A percentile compares a stretch with the other conserved stretches of the same genome.
These are phyloP conservation scores for Promerops cafer DNA, from an alignment of 2,113 vertebrate genomes.

Conservation along the genomic window DNA sequence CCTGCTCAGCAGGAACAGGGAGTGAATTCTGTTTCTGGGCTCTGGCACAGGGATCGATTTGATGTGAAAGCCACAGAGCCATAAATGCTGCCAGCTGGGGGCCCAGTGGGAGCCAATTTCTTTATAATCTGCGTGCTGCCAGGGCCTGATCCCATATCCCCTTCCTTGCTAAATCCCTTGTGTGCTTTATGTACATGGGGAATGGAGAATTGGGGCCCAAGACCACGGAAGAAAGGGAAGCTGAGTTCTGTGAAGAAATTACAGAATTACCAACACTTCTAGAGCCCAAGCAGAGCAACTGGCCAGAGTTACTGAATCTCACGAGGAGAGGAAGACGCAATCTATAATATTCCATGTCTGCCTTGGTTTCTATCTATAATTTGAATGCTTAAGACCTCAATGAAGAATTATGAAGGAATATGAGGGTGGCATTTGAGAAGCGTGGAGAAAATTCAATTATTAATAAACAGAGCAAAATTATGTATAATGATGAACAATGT, in stretches of 20 bases:
- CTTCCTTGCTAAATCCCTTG: neutral
- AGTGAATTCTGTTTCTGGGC: neutral
- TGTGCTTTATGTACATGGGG: neutral
- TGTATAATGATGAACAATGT: neutral
- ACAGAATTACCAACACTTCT: neutral
- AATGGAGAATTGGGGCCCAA: neutral
- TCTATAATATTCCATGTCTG: neutral
- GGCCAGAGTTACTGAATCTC: neutral
- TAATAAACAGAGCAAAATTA: neutral
- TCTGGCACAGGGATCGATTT: neutral
- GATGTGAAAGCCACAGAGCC: neutral
- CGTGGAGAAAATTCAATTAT: neutral
- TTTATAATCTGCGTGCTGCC: neutral
- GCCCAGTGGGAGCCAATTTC: neutral
- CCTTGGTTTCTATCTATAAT: neutral
- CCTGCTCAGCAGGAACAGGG: neutral
- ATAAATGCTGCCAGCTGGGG: neutral
- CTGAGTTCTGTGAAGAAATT: neutral
- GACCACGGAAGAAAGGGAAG: neutral
- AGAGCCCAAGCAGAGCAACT: neutral
- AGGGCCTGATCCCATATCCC: neutral
- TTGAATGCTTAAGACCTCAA: neutral
- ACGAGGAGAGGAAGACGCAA: fast-evolving
- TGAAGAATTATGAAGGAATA: neutral
- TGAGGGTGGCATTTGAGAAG: neutral